Evolutionary conservation across 2,113 vertebrate species (phyloP), one percentile per base, ranked within the genome.

Genomic region (Salvelinus fontinalis): DNA sequence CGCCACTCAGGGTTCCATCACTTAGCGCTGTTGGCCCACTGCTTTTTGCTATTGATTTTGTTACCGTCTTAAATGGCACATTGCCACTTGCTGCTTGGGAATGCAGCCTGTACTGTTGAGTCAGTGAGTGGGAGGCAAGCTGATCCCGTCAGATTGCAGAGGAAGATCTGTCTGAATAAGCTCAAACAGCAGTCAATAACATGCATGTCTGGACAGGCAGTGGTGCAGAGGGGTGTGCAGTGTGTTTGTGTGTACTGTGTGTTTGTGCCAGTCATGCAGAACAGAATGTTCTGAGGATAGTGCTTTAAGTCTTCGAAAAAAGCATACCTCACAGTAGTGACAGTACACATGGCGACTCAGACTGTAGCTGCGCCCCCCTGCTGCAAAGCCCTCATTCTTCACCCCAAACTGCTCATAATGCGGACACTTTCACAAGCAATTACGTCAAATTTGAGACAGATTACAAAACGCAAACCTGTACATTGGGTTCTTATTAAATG

Each of bases 41-140:
- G 59, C 59, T 29, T 34, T 22, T 44, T 48, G n/a, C 60, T 74
- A 65, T 74, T 64, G 72, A 74, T 74, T 74, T 64, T 74, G 34
- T 44, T 49, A 48, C 72, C 20, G 59, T 72, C 71, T 31, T 72
- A 34, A 59, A 57, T 60, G 71, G 71, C 71, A 26, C 49, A 7
- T 14, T 26, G 48, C 44, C 26, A 1, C 29, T 18, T 20, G 24
- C 18, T 54, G 24, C 51, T 31, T n/a, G 22, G 70, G 27, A 72
- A 31, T 20, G 20, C 29, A 64, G 1, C 5, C 16, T 16, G 31
- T 5, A n/a, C 22, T 74, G 72, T 44, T 22, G n/a, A 48, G 72
- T 48, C 24, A 60, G 54, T 11, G 54, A 39, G 12, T 6, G 60
- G 34, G 22, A 39, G 59, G 22, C 27, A 64, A 20, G n/a, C 27